A percentile compares a stretch with the other conserved stretches of the same genome.
These are phyloP conservation scores for Argyrosomus regius DNA, from an alignment of 2,797 vertebrate species.

Conservation along the genomic window DNA sequence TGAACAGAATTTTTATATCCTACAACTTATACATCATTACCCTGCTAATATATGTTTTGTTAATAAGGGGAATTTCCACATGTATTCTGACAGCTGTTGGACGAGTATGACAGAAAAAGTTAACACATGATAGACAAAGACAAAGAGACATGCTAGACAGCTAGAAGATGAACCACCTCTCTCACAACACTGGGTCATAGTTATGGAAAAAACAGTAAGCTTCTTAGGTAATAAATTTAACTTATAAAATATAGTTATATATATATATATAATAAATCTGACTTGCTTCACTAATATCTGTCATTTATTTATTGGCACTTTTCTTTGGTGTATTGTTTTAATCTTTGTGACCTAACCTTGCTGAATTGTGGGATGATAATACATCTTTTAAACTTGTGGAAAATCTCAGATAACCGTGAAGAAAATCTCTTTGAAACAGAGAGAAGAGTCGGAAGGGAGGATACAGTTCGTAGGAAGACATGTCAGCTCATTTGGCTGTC, in stretches of 20 bases:
- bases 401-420: not conserved
- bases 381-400: not conserved
- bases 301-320: not conserved
- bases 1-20: not conserved
- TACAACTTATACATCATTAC: not conserved
- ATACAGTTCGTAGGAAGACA: not conserved
- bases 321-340: not conserved
- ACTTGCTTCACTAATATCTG: not conserved
- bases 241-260: slow-evolving; percentile 4
- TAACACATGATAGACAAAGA: not conserved
- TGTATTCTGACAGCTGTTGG: not conserved
- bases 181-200: not conserved
- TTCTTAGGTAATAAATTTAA: slow-evolving; percentile 11
- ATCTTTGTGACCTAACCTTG: not conserved
- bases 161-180: not conserved
- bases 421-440: not conserved
- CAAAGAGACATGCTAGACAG: slow-evolving; percentile 26
- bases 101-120: not conserved
- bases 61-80: not conserved
- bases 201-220: too few species aligned
- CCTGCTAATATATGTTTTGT: not conserved
- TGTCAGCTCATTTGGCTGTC: slow-evolving; percentile 24
- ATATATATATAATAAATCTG: not conserved
- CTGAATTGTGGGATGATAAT: not conserved
- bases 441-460: slow-evolving; percentile 20